Base-by-base conservation (phyloP, 2,888 invertebrate genomes). In the Cryptus viduatorius region DNA sequence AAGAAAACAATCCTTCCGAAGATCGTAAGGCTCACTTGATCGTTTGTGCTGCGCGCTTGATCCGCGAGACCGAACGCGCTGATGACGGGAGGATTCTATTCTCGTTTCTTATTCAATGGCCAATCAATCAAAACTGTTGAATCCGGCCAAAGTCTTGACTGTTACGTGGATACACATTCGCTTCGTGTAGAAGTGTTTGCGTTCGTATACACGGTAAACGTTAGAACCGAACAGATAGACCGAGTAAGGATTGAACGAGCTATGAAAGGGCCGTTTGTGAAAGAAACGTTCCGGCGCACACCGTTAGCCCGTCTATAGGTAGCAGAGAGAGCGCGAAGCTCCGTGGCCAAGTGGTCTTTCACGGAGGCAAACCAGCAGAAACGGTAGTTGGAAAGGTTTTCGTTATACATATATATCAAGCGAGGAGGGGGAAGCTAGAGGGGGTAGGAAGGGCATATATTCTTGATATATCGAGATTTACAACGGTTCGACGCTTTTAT, bases 121-220 rank as follows among this genome's bases (percentile, higher is more conserved):
- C 78, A 78, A 84, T 86, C 84, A 78, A 86, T 86, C 84, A 83
- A 78, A 79, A 79, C 82, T 78, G 82, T 82, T 84, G 75, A 82
- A 80, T 82, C 68, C 71, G 65, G n/a, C 48, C 37, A 67, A 48
- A 72, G 42, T 64, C 65, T 73, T 53, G 42, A 44, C 50, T 37
- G 19, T 65, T 29, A 19, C 24, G 19, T 53, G 16, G 24, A 24
- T 56, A 0, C 24, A 14, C 19, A n/a, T 29, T 19, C 29, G 29
- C 24, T 16, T 68, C 37, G 19, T 16, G 67, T 65, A 37, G 42
- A 19, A 29, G 72, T 29, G 56, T 42, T 14, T 56, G 72, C 53
- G 53, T 50, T 29, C 24, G 42, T 48, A 50, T 16, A 44, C n/a
- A 42, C 42, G 64, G 31, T 31, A 75, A 75, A 37, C 48, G 64